phyloP scores from a whole-genome alignment of 1,140 invertebrate species.

The Drosophila arizonae region DNA sequence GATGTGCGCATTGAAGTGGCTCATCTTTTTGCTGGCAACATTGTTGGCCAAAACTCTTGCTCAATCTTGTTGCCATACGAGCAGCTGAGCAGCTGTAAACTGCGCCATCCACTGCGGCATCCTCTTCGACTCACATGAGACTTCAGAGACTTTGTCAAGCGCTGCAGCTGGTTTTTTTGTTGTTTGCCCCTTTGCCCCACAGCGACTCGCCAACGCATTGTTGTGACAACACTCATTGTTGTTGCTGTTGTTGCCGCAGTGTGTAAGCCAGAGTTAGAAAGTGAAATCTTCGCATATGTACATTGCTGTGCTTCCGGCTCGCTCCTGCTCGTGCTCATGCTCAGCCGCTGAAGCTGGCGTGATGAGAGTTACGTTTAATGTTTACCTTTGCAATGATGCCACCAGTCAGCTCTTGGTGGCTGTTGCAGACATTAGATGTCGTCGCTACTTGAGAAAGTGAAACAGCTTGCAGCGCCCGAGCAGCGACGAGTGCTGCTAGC shows the following conservation, averaged over 20 bases:
- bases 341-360: conserved; percentile 9
- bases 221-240: conserved; percentile 46
- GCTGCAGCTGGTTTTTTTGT: conserved; percentile 17
- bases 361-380: conserved; percentile 65
- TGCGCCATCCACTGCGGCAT: conserved; percentile 17
- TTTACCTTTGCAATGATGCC: conserved; percentile 65
- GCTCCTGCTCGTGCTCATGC: conserved; percentile 14
- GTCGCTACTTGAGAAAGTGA: conserved; percentile 38
- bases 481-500: conserved; percentile 42
- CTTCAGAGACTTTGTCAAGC: conserved; percentile 31
- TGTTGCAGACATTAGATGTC: conserved; percentile 7
- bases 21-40: conserved; percentile 8
- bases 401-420: conserved; percentile 29
- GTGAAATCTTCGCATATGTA: conserved; percentile 68
- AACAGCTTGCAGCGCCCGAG: conserved; percentile 43
- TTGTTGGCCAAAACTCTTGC: conserved; percentile 61
- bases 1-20: no score
- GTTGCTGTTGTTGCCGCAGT: conserved; percentile 1
- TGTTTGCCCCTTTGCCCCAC: background rate
- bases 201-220: conserved; percentile 51
- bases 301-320: conserved; percentile 54
- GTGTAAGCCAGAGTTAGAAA: conserved; percentile 48
- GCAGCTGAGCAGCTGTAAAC: conserved; percentile 16
- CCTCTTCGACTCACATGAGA: conserved; percentile 23
- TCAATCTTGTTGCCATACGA: conserved; percentile 44